Conservation (phyloP, 2,888 invertebrate genomes). For the Lagria hirta region DNA sequence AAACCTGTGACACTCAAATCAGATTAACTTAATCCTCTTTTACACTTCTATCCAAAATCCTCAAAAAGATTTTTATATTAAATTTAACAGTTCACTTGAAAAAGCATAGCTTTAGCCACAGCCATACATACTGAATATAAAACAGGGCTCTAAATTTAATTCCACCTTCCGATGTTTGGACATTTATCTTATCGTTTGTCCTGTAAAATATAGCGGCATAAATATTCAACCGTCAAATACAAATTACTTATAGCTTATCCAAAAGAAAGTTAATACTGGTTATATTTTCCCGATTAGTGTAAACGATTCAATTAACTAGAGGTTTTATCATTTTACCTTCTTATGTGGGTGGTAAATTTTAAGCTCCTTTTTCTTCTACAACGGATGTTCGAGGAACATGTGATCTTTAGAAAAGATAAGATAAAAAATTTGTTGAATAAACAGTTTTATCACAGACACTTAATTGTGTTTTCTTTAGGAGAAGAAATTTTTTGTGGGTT, state of each 20-base stretch:
- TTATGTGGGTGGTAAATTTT: slow-evolving; percentile 15
- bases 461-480: no score
- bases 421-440: no score
- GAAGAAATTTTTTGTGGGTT: no score
- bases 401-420: no score
- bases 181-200: slow-evolving; percentile 37
- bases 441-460: no score
- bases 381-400: no score
- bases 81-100: slow-evolving; percentile 23
- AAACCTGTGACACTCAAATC: slow-evolving; percentile 20
- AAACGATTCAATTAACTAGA: slow-evolving; percentile 16
- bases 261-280: slow-evolving; percentile 10
- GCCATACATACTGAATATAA: slow-evolving; percentile 31
- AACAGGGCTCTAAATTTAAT: slow-evolving; percentile 38
- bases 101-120: slow-evolving; percentile 13
- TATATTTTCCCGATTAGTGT: slow-evolving; percentile 14
- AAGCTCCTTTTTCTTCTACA: no score
- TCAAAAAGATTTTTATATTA: slow-evolving; percentile 14
- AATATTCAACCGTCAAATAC: slow-evolving; percentile 32
- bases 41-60: slow-evolving; percentile 12
- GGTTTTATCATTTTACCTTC: slow-evolving; percentile 7
- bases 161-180: slow-evolving; percentile 36
- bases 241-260: slow-evolving; percentile 29
- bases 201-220: slow-evolving; percentile 36
- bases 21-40: slow-evolving; percentile 21